Conservation (phyloP, 2,888 invertebrate species). For the Cataglyphis cursor region DNA sequence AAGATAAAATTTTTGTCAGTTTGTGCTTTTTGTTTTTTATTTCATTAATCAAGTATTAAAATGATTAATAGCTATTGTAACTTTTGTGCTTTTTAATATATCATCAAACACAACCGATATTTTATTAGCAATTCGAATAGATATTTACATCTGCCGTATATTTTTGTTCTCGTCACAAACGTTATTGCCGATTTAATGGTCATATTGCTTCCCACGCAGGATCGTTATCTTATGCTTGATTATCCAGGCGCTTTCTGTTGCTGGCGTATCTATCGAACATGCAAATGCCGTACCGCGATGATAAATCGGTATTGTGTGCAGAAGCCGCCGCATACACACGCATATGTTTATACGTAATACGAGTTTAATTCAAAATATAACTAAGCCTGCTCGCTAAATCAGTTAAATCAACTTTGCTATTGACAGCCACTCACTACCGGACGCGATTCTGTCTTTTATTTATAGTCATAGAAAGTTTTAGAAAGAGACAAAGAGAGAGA, state of each 20-base stretch:
- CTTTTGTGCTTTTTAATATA: background rate
- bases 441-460: conserved; percentile 21
- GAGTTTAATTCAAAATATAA: conserved; percentile 55
- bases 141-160: background rate
- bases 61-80: background rate
- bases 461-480: conserved; percentile 19
- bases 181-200: conserved; percentile 36
- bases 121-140: background rate
- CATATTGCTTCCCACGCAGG: conserved; percentile 39
- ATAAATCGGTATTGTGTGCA: conserved; percentile 53
- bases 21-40: background rate
- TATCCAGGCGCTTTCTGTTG: conserved; percentile 43
- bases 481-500: background rate
- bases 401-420: conserved; percentile 42
- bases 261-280: conserved; percentile 45
- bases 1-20: background rate
- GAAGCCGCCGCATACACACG: background rate
- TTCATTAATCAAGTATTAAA: background rate
- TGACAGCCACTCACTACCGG: background rate
- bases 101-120: background rate
- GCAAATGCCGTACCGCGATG: conserved; percentile 43
- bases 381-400: conserved; percentile 23
- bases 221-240: conserved; percentile 56
- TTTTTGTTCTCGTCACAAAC: conserved; percentile 7
- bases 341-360: background rate